Evolutionary conservation across 2,888 invertebrate genomes (phyloP), one percentile per base, ranked within the genome.

Genomic region (Salticus scenicus): DNA sequence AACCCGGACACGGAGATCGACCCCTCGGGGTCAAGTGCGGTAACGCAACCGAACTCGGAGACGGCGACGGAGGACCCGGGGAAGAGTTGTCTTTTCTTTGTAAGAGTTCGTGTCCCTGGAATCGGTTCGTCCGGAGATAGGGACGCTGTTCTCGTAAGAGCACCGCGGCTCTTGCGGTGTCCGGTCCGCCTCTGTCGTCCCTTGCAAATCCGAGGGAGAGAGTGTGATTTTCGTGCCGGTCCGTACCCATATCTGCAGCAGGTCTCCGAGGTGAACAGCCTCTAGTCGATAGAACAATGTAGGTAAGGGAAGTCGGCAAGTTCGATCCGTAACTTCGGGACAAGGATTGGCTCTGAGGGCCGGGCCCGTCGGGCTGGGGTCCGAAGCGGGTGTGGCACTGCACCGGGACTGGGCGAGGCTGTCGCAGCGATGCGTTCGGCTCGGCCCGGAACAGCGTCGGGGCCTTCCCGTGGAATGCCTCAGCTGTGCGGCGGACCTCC

Each of bases 271-370:
- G 94, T 94, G 92, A 93, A 92, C 92, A 93, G 93, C 93, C 93
- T 94, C 93, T 93, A 93, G 93, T 93, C 93, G 92, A 93, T 93
- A 92, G 93, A 93, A 92, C 92, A 94, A 94, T 93, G 93, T 93
- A 93, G 93, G 92, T 93, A 93, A 93, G 93, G 93, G 93, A 93
- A 93, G 93, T 93, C 93, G 93, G 93, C 93, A 94, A 94, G 93
- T 94, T 94, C 91, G 91, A 91, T 91, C 88, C 90, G 90, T 91
- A 92, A 91, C 91, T 92, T 92, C 93, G 93, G 94, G 92, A 94
- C 92, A 94, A 94, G 93, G 93, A 94, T 94, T 94, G 94, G 94
- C 94, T 94, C 94, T 94, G 93, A 94, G 93, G 93, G 92, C 93
- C 92, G 93, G 93, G 94, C 92, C 92, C 92, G 92, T 92, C 92